Base-by-base conservation (phyloP, 2,888 invertebrate genomes). In the Plagiodera versicolora region DNA sequence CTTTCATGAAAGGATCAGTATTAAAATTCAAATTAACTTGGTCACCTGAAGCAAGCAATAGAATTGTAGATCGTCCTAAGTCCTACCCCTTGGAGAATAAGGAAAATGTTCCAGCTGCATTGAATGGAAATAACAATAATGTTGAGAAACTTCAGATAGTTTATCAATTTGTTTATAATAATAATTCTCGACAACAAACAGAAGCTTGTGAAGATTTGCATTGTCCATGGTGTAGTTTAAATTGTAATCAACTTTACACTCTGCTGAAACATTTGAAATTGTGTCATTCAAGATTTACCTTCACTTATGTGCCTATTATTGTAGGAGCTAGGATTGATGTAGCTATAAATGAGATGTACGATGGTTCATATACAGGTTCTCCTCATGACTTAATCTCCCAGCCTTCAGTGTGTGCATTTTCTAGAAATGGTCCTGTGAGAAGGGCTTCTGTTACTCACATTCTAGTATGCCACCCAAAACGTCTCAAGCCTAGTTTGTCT, bases 151-250 rank as follows among this genome's bases (percentile, higher is more conserved):
- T 90, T 68, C 91, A 93, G 81, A 92, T 97, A 67, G 92, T 95
- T 67, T 98, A 97, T 81, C 96, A 97, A 82, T 98, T 98, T 82
- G 86, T 95, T 70, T 96, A 95, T 79, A 95, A 95, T 80, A 95
- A 95, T 80, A 95, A 94, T 78, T 94, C 93, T 46, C 85, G 95
- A 48, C 97, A 97, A 77, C 96, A 96, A 81, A 97, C 96, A 0
- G 96, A 96, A 81, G 94, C 95, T 9, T 91, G 94, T 65, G 92
- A 94, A 74, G 95, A 96, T 82, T 84, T 95, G 53, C 91, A 91
- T 76, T 98, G 98, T 77, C 97, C 98, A 0, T 98, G 97, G 97
- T 98, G 98, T 79, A 91, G 91, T 5, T 82, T 97, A 17, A 92
- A 95, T 81, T 97, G 96, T 74, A 87, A 89, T 56, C 86, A 89